These are phyloP conservation scores for Hermatobates lingyangjiaoensis DNA, from an alignment of 1,140 invertebrate species.

Conservation along the genomic window DNA sequence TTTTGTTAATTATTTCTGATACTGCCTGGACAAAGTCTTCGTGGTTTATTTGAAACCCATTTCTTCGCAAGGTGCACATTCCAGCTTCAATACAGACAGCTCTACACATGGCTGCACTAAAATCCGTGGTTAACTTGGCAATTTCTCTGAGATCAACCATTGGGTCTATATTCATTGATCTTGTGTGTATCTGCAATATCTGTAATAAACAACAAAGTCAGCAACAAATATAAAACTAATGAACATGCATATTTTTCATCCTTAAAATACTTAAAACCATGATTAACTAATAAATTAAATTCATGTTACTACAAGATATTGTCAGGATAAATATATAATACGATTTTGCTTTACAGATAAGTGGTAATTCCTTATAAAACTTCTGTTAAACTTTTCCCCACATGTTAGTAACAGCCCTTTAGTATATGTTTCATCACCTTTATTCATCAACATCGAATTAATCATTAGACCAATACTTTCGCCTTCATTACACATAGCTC, in stretches of 20 bases:
- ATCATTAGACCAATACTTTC: too few species aligned
- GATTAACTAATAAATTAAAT: background rate
- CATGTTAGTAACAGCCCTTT: too few species aligned
- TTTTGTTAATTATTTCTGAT: background rate
- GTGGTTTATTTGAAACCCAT: conserved; percentile 39
- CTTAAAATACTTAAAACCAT: background rate
- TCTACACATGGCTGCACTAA: conserved; percentile 59
- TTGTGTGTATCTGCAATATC: conserved; percentile 56
- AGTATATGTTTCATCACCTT: too few species aligned
- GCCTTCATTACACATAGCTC: too few species aligned
- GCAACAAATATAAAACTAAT: background rate
- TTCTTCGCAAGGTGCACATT: conserved; percentile 51
- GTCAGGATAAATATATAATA: background rate
- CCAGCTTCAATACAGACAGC: conserved; percentile 57
- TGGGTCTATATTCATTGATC: conserved; percentile 52
- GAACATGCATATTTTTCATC: background rate
- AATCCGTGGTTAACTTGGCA: conserved; percentile 51
- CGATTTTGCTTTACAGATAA: background rate
- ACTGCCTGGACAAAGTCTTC: conserved; percentile 61
- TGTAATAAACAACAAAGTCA: conserved; percentile 23
- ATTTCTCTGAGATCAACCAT: conserved; percentile 55
- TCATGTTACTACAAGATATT: background rate
- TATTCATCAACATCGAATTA: too few species aligned
- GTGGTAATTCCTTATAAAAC: background rate
- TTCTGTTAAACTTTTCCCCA: background rate